Conservation (phyloP, 1,140 invertebrate species). For the Papilio polyxenes region DNA sequence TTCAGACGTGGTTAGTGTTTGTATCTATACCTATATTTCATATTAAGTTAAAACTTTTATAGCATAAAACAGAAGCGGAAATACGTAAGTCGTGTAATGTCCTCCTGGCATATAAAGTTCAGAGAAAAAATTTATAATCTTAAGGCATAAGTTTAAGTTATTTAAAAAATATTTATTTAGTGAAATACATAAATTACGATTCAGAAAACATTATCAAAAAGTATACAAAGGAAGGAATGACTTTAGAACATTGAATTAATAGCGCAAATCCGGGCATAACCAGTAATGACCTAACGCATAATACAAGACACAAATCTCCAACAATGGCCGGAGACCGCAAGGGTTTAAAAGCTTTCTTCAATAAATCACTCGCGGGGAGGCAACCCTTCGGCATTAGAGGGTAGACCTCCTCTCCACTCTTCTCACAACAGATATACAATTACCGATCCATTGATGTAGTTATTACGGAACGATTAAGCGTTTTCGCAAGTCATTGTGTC, state of each 20-base stretch:
- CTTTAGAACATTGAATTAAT: constrained; percentile 51
- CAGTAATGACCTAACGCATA: constrained; percentile 55
- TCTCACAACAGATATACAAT: constrained; percentile 66
- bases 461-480: constrained; percentile 60
- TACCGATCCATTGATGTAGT: constrained; percentile 64
- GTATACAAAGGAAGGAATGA: constrained; percentile 41
- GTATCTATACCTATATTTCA: no score
- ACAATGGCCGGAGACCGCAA: constrained; percentile 56
- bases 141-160: neutral
- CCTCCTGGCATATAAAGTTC: no score
- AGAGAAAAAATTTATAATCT: neutral
- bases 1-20: no score
- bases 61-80: no score
- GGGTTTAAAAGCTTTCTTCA: constrained; percentile 74
- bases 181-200: neutral
- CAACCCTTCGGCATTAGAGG: constrained; percentile 48
- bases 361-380: constrained; percentile 66
- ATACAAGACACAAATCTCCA: constrained; percentile 52
- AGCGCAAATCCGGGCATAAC: constrained; percentile 51
- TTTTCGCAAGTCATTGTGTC: constrained; percentile 54
- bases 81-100: no score
- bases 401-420: constrained; percentile 39
- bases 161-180: neutral
- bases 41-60: no score
- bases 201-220: constrained; percentile 39